phyloP scores from a whole-genome alignment of 1,140 invertebrate species.

The Eumeta japonica region DNA sequence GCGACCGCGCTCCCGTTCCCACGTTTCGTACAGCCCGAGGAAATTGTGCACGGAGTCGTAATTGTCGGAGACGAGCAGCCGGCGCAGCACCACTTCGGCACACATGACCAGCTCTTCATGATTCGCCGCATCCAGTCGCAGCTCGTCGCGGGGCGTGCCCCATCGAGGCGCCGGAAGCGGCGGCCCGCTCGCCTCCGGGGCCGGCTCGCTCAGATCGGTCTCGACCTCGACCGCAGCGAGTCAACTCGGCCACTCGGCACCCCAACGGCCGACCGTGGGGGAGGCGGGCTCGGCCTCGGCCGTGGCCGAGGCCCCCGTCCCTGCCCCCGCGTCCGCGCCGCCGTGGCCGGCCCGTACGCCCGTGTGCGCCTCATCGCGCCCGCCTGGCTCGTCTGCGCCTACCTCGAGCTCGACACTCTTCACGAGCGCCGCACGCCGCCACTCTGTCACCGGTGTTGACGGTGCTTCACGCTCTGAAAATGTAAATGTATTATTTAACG shows the following conservation, averaged over 20 bases:
- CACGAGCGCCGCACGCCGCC: slow-evolving; percentile 51
- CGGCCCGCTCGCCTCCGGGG: slow-evolving; percentile 44
- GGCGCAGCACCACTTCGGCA: slow-evolving; percentile 74
- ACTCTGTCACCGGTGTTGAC: slow-evolving; percentile 60
- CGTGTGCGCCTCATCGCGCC: too few relatives aligned
- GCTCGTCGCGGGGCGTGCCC: slow-evolving; percentile 62
- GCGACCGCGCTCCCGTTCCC: slow-evolving; percentile 40
- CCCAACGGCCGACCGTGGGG: slow-evolving; percentile 80
- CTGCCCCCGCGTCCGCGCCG: slow-evolving; percentile 32
- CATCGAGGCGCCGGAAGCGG: slow-evolving; percentile 62
- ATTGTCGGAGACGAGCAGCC: slow-evolving; percentile 73
- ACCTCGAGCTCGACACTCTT: slow-evolving; percentile 43
- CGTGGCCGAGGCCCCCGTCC: slow-evolving; percentile 17
- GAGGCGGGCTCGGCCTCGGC: slow-evolving; percentile 51
- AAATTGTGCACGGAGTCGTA: slow-evolving; percentile 88
- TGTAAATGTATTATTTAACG: slow-evolving; percentile 2
- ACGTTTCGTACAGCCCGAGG: slow-evolving; percentile 75
- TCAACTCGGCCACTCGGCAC: slow-evolving; percentile 90
- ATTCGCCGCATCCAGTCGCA: slow-evolving; percentile 57
- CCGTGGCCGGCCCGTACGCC: slow-evolving; percentile 38
- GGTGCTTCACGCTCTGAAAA: slow-evolving; percentile 66
- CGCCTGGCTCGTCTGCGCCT: slow-evolving; percentile 42
- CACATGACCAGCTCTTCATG: slow-evolving; percentile 77
- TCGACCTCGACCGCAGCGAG: slow-evolving; percentile 68
- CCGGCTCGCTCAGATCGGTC: slow-evolving; percentile 45